These are phyloP conservation scores for Platerodrilus igneus DNA, from an alignment of 2,888 invertebrate genomes.

Conservation along the genomic window DNA sequence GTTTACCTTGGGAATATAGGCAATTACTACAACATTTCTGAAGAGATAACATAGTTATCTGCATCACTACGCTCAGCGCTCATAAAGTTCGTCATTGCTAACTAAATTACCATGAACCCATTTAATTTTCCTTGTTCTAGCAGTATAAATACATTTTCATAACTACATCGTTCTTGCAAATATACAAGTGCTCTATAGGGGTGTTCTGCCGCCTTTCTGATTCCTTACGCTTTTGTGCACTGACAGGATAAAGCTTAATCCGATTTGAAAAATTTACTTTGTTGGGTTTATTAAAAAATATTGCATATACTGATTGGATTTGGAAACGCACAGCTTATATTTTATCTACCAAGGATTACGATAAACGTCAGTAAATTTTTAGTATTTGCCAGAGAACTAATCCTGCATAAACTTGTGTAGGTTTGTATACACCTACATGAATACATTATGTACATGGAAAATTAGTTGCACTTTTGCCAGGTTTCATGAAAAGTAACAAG, in stretches of 20 bases:
- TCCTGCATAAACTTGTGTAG: no score
- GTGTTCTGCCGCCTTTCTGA: slow-evolving; percentile 2
- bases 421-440: no score
- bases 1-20: slow-evolving; percentile 11
- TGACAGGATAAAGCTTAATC: slow-evolving; percentile 9
- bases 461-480: no score
- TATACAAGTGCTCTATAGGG: no score
- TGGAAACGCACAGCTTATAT: no score
- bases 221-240: background rate
- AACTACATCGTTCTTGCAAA: background rate
- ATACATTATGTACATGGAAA: no score
- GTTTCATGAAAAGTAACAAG: no score
- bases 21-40: slow-evolving; percentile 10
- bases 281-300: slow-evolving; percentile 8
- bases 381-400: no score
- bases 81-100: slow-evolving; percentile 7
- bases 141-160: slow-evolving; percentile 8
- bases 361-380: no score
- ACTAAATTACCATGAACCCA: slow-evolving; percentile 8
- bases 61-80: slow-evolving; percentile 9
- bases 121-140: slow-evolving; percentile 11
- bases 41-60: slow-evolving; percentile 11
- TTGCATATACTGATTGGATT: no score
- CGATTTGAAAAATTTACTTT: slow-evolving; percentile 9
- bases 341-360: no score